Percentiles rank a stretch among this genome's conserved stretches.
Evolutionary conservation across 2,113 vertebrate genomes (phyloP).

Genomic region (Thinocorus orbignyianus): DNA sequence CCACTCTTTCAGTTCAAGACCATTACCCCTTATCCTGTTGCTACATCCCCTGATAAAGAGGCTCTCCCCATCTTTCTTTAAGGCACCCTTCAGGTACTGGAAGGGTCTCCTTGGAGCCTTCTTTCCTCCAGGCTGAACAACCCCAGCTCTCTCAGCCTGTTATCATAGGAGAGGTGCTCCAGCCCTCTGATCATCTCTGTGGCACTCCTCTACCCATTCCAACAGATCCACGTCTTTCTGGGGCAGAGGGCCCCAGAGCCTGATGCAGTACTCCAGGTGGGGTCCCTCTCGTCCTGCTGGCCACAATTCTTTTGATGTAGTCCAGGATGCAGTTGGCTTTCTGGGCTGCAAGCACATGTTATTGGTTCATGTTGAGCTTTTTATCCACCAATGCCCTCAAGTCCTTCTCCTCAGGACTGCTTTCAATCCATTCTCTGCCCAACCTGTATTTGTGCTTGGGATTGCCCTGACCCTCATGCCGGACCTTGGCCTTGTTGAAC

Average conservation of each 20-base stretch:
- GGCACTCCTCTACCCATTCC: neutral
- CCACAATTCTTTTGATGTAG: neutral
- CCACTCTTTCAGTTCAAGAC: neutral
- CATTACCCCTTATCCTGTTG: neutral
- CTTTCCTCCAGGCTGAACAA: neutral
- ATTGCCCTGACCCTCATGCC: neutral
- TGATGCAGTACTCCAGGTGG: neutral
- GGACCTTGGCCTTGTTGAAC: neutral
- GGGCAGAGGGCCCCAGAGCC: neutral
- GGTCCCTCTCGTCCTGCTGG: neutral
- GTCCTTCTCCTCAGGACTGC: neutral
- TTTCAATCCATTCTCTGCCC: neutral
- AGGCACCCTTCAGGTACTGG: neutral
- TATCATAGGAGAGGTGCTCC: neutral
- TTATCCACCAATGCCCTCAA: neutral
- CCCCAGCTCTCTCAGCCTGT: neutral
- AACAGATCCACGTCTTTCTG: neutral
- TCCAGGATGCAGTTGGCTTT: neutral
- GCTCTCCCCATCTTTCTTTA: neutral
- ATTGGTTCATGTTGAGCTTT: neutral
- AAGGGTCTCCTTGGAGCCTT: too few species aligned
- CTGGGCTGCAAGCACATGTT: neutral
- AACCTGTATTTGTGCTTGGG: neutral
- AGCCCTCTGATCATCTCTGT: neutral
- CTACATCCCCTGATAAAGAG: neutral